Evolutionary conservation across 2,797 vertebrate species (phyloP), one percentile per base, ranked within the genome.

Genomic region (Mormyrus hasselquistii): DNA sequence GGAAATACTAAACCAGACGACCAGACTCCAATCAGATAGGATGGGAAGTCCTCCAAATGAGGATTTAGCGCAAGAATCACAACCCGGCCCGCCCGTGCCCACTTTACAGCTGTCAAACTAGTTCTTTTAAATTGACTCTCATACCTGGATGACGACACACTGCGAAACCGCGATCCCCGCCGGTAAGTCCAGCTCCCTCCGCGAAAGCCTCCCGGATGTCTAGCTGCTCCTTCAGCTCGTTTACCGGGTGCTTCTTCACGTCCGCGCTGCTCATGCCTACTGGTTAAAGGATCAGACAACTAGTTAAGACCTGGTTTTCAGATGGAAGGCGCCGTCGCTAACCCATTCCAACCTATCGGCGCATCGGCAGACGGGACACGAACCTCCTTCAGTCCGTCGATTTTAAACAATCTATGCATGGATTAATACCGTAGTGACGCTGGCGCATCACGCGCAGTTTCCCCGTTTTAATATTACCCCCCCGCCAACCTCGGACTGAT

Each of bases 191-290:
- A 4, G 44, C 88, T 59, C 89, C 91, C n/a, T 22, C 50, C 50
- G 50, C 12, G n/a, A 6, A 14, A 16, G 9, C 85, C 50, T 34
- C 55, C 38, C 38, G 38, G 69, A 95, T 96, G 90, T 97, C 96
- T 90, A 97, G 94, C 91, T 97, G 96, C 88, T 96, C 95, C 89
- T 95, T 96, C 90, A 95, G 94, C 93, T 96, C 95, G 90, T 94
- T 95, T 87, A 96, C 96, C 92, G 95, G 94, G 91, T 96, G 94
- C 93, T 95, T 95, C 92, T 95, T 94, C 90, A 96, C 95, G 89
- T 96, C 96, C 92, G 96, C 94, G 91, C 93, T 89, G 88, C 93
- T 94, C 94, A 57, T 57, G 34, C 86, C 34, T 53, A 86, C 84
- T 53, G 22, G 84, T 52, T n/a, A 52, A 52, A 86, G 12, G 49